Base-by-base conservation (phyloP, 2,888 invertebrate species). In the Encarsia formosa region DNA sequence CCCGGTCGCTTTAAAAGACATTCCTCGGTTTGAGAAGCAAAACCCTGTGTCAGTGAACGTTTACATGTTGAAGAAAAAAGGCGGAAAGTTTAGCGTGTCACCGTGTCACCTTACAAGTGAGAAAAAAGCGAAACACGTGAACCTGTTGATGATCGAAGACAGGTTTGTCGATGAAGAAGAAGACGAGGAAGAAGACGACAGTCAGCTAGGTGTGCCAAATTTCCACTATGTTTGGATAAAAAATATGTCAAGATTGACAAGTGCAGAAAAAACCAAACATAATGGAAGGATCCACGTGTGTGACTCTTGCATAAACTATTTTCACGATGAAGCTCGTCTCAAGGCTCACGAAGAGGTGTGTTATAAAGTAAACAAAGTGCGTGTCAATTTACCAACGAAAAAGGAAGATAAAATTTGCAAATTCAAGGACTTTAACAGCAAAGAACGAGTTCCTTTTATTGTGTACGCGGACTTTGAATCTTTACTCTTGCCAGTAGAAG, bases 301-400 rank as follows among this genome's bases (percentile, higher is more conserved):
- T 26, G 51, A 59, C 32, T 38, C 58, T 40, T 64, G 63, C 40
- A 26, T 64, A 50, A 38, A 50, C 16, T 52, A 61, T 26, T 54
- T 59, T 31, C 26, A 34, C 1, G 20, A 44, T 2, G 20, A 15
- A 2, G 37, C 49, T 13, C 40, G 38, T 19, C 42, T 58, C 9
- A 9, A 43, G 9, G n/a, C 13, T 1, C 58, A 57, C 18, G 11
- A 9, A 26, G 22, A 23, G 3, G 53, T 55, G 4, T 57, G 58
- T 26, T 23, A 24, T 9, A 34, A 15, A 19, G 24, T 34, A 11
- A 48, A 53, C 15, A 42, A 56, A 2, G 45, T 22, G 11, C 18
- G 20, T 11, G 40, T 52, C 1, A 20, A 4, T 2, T 39, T 49
- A 15, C 59, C 43, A 34, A 19, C 11, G 6, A 35, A 40, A 8